Base-by-base conservation (phyloP, 2,797 vertebrate species). In the Tauraco hartlaubi region DNA sequence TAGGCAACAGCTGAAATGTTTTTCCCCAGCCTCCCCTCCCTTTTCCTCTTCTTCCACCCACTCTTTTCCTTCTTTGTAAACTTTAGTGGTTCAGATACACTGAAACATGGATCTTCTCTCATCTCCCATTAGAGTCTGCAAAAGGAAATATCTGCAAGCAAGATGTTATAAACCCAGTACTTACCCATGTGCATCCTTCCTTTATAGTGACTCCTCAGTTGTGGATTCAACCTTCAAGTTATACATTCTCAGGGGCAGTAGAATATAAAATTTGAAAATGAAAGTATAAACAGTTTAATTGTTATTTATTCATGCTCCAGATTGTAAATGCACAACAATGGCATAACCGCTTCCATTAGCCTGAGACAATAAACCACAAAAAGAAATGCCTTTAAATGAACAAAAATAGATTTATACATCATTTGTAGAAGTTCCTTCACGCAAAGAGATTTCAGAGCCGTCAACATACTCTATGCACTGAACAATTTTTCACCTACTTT, bases 61-160 rank as follows among this genome's bases (percentile, higher is more conserved):
- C 88, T 88, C 85, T 86, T 94, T 93, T 92, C 76, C 83, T 86
- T 62, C 73, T 86, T 22, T 90, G 58, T 81, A 96, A 94, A 78
- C 79, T 93, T 58, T 37, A 39, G 82, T 62, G 58, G 73, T 80
- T 92, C 77, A 78, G 69, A 94, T 88, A 84, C 93, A 95, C 79
- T 43, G 56, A 88, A 90, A 74, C 64, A 61, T n/a, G 58, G 82
- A 46, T 83, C 89, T 91, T 74, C 81, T 56, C 54, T 88, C 5
- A 0, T 41, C 64, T 85, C 81, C 61, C 72, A 18, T 80, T 91
- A 67, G 56, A 41, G 77, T 61, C 9, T 95, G 72, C 49, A 91
- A 82, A 77, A 90, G 85, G 67, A 89, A 94, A 10, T 95, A 85
- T 80, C 90, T 95, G 78, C 75, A 85, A 91, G 37, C 82, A 91